Conservation (phyloP, 2,797 vertebrate species). For the Bovichtus diacanthus region DNA sequence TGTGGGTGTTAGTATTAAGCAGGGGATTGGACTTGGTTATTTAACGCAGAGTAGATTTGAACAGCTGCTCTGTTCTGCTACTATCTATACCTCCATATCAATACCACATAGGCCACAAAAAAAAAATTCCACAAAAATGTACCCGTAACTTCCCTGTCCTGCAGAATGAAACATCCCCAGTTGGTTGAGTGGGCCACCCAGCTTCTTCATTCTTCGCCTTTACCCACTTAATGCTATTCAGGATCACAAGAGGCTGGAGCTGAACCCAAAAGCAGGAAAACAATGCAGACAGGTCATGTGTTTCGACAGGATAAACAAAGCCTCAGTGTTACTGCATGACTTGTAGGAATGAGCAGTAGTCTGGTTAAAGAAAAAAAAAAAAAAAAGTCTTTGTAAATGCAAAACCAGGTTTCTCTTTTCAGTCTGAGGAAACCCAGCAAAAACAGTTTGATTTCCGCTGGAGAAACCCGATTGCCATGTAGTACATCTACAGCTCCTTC, state of each 20-base stretch:
- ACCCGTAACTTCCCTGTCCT: neutral
- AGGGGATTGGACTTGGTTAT: conserved; percentile 77
- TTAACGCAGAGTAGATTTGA: conserved; percentile 78
- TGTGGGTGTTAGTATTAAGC: conserved; percentile 79
- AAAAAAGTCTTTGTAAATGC: neutral
- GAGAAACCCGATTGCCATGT: neutral
- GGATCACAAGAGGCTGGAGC: conserved; percentile 3
- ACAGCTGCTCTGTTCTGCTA: conserved; percentile 76
- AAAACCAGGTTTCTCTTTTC: neutral
- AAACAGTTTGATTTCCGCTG: neutral
- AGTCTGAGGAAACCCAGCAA: neutral
- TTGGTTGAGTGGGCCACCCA: conserved; percentile 22
- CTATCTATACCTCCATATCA: conserved; percentile 68
- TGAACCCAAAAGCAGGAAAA: conserved; percentile 13
- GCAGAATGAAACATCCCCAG: conserved; percentile 10
- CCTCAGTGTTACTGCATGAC: neutral
- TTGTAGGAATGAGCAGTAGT: neutral
- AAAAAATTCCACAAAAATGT: conserved; percentile 14
- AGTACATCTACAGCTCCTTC: neutral
- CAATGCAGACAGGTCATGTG: neutral
- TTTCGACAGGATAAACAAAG: neutral
- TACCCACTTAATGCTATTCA: conserved; percentile 8
- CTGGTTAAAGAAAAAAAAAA: neutral
- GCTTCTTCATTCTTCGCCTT: conserved; percentile 18
- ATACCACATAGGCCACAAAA: conserved; percentile 25